Percentiles rank a stretch among this genome's conserved stretches.
Evolutionary conservation across 2,113 vertebrate species (phyloP).

Genomic region (Physeter macrocephalus): DNA sequence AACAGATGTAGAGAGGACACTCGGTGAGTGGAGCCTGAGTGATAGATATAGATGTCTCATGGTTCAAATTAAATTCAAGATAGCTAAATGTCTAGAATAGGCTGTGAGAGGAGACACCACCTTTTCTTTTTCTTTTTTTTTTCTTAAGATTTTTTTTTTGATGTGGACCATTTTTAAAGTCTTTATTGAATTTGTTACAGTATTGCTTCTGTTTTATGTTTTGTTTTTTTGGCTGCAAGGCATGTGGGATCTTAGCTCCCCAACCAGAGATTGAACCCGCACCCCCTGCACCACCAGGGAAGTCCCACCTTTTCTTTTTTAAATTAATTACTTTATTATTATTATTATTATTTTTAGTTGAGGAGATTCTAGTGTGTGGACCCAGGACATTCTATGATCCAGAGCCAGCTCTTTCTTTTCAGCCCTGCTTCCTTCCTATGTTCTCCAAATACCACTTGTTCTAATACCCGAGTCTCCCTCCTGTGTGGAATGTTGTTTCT

Average conservation of each 20-base stretch:
- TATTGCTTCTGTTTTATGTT: no score
- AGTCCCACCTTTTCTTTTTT: neutral
- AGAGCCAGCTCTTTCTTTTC: neutral
- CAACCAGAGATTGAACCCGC: accelerated
- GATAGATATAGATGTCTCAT: neutral
- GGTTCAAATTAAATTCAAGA: neutral
- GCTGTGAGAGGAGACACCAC: neutral
- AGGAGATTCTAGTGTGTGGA: neutral
- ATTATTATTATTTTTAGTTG: neutral
- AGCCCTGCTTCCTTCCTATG: neutral
- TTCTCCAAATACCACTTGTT: neutral
- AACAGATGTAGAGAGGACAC: neutral
- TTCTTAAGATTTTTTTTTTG: neutral
- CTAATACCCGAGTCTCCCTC: neutral
- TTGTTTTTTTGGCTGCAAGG: no score
- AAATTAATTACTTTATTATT: neutral
- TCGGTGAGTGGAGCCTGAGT: neutral
- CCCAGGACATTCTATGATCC: neutral
- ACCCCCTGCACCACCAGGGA: no score
- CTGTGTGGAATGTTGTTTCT: neutral
- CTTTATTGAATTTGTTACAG: no score
- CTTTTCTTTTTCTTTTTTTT: neutral
- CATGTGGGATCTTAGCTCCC: no score
- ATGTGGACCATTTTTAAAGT: no score
- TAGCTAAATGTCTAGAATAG: neutral